Evolutionary conservation across 2,888 invertebrate species (phyloP).

Genomic region (Asteroscopus sphinx): DNA sequence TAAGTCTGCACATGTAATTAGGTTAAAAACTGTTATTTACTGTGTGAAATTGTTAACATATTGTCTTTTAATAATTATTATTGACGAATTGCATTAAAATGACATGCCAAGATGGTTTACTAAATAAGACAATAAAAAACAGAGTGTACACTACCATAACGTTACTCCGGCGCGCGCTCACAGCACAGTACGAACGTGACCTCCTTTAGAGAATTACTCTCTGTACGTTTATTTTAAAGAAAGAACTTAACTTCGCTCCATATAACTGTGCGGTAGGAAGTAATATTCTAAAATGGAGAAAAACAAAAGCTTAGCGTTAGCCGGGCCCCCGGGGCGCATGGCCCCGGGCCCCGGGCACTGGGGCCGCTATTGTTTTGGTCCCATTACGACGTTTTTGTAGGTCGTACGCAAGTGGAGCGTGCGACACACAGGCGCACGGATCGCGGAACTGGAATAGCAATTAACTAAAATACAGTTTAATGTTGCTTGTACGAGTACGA

Average conservation of each 20-base stretch:
- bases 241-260: constrained; percentile 7
- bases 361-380: constrained; percentile 18
- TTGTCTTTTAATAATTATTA: too few relatives aligned
- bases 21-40: too few relatives aligned
- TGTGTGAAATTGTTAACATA: too few relatives aligned
- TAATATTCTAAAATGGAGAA: constrained; percentile 12
- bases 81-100: too few relatives aligned
- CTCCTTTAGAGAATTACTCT: neutral
- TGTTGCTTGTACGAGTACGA: constrained; percentile 6
- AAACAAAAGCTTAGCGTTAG: constrained; percentile 4
- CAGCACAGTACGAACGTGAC: constrained; percentile 1
- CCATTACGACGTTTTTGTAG: constrained; percentile 11
- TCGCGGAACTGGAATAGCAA: constrained; percentile 17
- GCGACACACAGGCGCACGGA: neutral
- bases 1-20: too few relatives aligned
- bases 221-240: neutral
- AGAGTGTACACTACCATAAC: too few relatives aligned
- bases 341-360: neutral
- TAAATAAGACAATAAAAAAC: too few relatives aligned
- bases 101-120: too few relatives aligned
- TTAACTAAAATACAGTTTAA: constrained; percentile 19
- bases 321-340: too few relatives aligned
- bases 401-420: constrained; percentile 8
- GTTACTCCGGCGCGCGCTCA: neutral
- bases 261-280: constrained; percentile 1